phyloP scores from a whole-genome alignment of 2,888 invertebrate species.

The Antheraea assamensis region DNA sequence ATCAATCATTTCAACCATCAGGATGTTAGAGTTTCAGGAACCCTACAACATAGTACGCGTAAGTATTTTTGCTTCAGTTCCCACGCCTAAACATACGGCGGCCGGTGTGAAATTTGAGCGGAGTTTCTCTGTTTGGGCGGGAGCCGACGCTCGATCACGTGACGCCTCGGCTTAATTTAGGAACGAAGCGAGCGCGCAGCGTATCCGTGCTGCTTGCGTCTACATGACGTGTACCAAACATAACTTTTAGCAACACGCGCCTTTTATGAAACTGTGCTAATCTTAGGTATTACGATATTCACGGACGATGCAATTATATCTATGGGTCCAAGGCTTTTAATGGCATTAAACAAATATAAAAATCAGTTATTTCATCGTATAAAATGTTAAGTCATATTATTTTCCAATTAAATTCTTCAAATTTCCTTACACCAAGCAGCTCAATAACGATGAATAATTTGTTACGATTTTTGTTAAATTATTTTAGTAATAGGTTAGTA shows the following conservation, averaged over 20 bases:
- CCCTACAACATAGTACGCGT: constrained; percentile 25
- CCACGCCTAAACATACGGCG: constrained; percentile 50
- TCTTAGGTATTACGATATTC: constrained; percentile 65
- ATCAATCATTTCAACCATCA: constrained; percentile 41
- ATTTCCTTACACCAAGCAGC: background rate
- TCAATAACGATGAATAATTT: background rate
- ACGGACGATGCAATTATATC: constrained; percentile 43
- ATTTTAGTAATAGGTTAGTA: background rate
- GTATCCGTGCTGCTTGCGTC: constrained; percentile 61
- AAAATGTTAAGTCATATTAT: background rate
- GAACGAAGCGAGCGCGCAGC: constrained; percentile 73
- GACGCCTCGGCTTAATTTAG: constrained; percentile 73
- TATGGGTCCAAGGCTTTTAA: background rate
- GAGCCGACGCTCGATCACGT: constrained; percentile 72
- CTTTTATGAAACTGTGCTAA: constrained; percentile 76
- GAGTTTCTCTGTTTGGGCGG: constrained; percentile 82
- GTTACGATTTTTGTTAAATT: background rate
- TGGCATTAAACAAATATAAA: background rate
- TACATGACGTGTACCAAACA: constrained; percentile 34
- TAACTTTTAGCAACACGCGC: constrained; percentile 69
- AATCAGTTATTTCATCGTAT: background rate
- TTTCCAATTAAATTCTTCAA: background rate
- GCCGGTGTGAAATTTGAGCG: constrained; percentile 75
- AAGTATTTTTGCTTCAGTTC: constrained; percentile 32
- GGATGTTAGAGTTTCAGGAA: constrained; percentile 33